Evolutionary conservation across 1,140 invertebrate species (phyloP), one percentile per base, ranked within the genome.

Genomic region (Panagrolaimus sp.): DNA sequence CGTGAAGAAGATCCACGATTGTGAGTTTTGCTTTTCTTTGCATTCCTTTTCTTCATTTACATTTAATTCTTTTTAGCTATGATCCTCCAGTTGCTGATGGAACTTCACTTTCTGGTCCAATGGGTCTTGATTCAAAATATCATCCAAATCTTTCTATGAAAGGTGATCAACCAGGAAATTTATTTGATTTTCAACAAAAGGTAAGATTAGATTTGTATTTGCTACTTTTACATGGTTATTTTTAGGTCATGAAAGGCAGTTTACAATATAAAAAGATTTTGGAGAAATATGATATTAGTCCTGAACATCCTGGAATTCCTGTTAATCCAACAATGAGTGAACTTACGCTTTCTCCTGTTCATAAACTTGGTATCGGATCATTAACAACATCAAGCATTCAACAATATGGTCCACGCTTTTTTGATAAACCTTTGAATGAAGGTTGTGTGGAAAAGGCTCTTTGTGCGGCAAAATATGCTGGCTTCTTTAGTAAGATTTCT

Each of bases 381-480:
- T n/a, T 21, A 70, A 24, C 55, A 47, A 9, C 43, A 12, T 32
- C 14, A n/a, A 10, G 15, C n/a, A n/a, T n/a, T 6, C 67, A 43
- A n/a, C n/a, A 24, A 24, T 47, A n/a, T 15, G 79, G 79, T 24
- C 80, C 80, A 14, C 73, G 80, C 24, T 81, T 81, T 66, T 83
- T 77, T 58, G 73, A 81, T 63, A 79, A 72, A 47, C 79, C 79
- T 9, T 47, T 81, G 6, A 83, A 83, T 62, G 80, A 81, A 58
- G 79, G 78, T 52, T 72, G 77, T 38, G 68, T 83, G 43, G 75
- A 76, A 52, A 81, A 81, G 63, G 79, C 76, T 44, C 55, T 79
- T 12, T 74, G 72, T 21, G 62, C 71, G 10, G 73, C 58, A 12
- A 81, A 81, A 66, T 81, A 81, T 68, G 55, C 76, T 43, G 71